Evolutionary conservation across 2,888 invertebrate species (phyloP), one percentile per base, ranked within the genome.

Genomic region (Meiosimyza platycephala): DNA sequence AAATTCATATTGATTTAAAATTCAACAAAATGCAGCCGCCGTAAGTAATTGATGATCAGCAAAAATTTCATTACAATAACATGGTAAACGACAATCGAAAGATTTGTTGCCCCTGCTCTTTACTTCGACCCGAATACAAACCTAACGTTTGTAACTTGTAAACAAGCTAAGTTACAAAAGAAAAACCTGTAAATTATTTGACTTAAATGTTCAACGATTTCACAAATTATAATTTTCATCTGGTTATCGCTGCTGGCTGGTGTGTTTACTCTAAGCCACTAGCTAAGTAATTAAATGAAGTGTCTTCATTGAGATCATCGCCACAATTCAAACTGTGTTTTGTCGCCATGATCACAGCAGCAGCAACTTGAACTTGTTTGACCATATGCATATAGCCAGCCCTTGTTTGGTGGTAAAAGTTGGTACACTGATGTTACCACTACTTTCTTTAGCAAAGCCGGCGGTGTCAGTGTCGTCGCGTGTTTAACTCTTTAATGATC

Each of bases 191-290:
- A 66, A 60, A 66, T 60, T 57, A 55, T 50, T 70, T 68, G 48
- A 71, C 67, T 59, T 63, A 48, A 71, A 74, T 74, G 74, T 64
- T 71, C 71, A 74, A 63, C 68, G 74, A 70, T 72, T 74, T 74
- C 74, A 74, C 71, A 74, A 74, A 74, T 74, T 68, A 64, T 51
- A 16, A 13, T 52, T 59, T 72, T 68, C 63, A 63, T 57, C 33
- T 70, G 3, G 15, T 70, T 50, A 40, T 59, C 16, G 47, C 22
- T 59, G 47, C 59, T 11, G 22, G 16, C 40, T 18, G 57, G 16
- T 48, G 33, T 33, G 57, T 40, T 40, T 9, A 9, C 40, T 40
- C 9, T 40, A 40, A 40, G 40, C 40, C 40, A 40, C 40, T 9
- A 7, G 40, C 40, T 47, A 63, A 48, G 59, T 68, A 48, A 55